These are phyloP conservation scores for Chironomus tentans DNA, from an alignment of 2,888 invertebrate species.

Conservation along the genomic window DNA sequence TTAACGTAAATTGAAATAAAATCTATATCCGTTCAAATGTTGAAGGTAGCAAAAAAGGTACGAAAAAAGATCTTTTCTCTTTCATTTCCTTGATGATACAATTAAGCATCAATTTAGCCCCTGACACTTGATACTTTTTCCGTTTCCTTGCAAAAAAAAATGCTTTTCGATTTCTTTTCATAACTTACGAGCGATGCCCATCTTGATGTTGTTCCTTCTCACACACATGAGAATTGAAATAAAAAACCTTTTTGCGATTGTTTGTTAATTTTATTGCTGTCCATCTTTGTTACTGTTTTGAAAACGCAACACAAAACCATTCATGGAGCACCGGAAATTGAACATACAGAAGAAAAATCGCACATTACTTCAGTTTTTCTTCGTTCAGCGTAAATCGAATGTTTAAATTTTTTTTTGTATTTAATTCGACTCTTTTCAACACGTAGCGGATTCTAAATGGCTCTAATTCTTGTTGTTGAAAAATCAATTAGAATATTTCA, in stretches of 20 bases:
- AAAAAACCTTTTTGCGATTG: background rate
- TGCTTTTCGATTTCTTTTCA: slow-evolving; percentile 10
- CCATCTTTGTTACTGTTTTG: background rate
- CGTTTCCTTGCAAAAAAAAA: slow-evolving; percentile 15
- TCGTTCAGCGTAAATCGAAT: background rate
- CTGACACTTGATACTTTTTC: slow-evolving; percentile 19
- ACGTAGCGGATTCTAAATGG: slow-evolving; percentile 11
- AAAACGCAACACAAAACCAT: background rate
- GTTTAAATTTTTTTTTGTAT: background rate
- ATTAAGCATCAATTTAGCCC: slow-evolving; percentile 3
- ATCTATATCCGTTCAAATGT: slow-evolving; percentile 7
- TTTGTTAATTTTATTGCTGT: background rate
- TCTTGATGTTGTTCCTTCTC: too few relatives aligned
- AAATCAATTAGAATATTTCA: background rate
- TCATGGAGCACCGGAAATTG: slow-evolving; percentile 7
- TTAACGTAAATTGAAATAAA: background rate
- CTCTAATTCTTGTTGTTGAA: background rate
- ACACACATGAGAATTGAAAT: background rate
- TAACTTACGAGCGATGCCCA: background rate
- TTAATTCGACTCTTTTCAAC: background rate
- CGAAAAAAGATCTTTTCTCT: background rate
- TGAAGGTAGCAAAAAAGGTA: background rate
- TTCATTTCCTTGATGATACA: background rate
- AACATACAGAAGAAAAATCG: background rate
- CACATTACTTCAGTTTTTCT: background rate